phyloP scores from a whole-genome alignment of 1,140 invertebrate genomes.

The Belonocnema kinseyi region DNA sequence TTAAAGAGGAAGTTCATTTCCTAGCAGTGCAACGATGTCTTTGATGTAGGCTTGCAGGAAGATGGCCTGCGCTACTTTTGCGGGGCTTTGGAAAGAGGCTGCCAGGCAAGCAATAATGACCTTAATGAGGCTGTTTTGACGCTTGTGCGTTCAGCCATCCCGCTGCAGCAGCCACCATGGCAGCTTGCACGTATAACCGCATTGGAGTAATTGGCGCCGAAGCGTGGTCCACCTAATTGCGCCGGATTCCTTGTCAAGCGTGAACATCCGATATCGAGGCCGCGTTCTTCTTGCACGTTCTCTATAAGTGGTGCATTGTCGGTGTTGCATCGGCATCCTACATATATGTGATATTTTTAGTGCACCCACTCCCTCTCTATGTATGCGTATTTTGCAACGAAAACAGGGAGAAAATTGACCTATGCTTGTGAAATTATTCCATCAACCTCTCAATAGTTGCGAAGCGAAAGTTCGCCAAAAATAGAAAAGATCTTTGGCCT shows the following conservation, averaged over 20 bases:
- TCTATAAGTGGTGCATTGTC: conserved; percentile 20
- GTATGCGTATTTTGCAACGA: too few species aligned
- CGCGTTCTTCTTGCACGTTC: conserved; percentile 26
- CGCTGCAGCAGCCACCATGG: not conserved
- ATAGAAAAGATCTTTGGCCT: too few species aligned
- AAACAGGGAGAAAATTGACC: too few species aligned
- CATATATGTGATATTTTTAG: too few species aligned
- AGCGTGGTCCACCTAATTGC: conserved; percentile 59
- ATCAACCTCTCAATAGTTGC: too few species aligned
- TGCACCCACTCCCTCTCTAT: too few species aligned
- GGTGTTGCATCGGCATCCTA: too few species aligned
- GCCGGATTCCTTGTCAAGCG: conserved; percentile 61
- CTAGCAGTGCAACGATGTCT: not conserved
- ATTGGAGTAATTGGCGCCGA: conserved; percentile 59
- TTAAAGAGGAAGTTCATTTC: too few species aligned
- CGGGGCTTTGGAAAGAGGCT: conserved; percentile 49
- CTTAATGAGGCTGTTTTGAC: conserved; percentile 65
- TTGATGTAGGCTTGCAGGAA: conserved; percentile 35
- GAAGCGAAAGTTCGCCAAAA: too few species aligned
- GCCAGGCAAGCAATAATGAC: conserved; percentile 55
- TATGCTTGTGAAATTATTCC: too few species aligned
- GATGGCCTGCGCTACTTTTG: conserved; percentile 43
- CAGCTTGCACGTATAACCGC: conserved; percentile 42
- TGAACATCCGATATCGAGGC: conserved; percentile 57
- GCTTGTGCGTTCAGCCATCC: conserved; percentile 52